These are phyloP conservation scores for Megathymus violae DNA, from an alignment of 1,140 invertebrate genomes.

Conservation along the genomic window DNA sequence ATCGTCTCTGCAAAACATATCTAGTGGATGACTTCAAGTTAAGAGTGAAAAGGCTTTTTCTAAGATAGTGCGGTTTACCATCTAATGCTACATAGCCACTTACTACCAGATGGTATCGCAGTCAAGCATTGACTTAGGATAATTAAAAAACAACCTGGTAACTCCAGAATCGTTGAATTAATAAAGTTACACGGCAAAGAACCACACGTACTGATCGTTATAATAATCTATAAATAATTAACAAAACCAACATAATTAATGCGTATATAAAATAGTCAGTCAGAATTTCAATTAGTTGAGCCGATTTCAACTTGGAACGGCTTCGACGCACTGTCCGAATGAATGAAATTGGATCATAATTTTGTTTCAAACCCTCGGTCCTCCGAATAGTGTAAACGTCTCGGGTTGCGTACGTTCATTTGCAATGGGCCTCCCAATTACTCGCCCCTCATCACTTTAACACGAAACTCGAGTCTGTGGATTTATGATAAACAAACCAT, in stretches of 20 bases:
- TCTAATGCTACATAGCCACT: too few relatives aligned
- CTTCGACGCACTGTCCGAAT: slow-evolving; percentile 3
- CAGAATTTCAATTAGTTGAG: slow-evolving; percentile 16
- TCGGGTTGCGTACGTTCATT: slow-evolving; percentile 21
- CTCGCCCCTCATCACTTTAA: not conserved
- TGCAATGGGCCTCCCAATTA: slow-evolving; percentile 13
- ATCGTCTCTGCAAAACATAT: too few relatives aligned
- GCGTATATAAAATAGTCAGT: not conserved
- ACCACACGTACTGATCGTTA: too few relatives aligned
- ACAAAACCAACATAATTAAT: not conserved
- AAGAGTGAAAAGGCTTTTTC: too few relatives aligned
- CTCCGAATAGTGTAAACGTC: slow-evolving; percentile 15
- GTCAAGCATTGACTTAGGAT: too few relatives aligned
- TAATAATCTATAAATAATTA: not conserved
- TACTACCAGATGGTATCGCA: too few relatives aligned
- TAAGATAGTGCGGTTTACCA: too few relatives aligned
- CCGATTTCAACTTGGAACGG: slow-evolving; percentile 15
- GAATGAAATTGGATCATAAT: slow-evolving; percentile 25
- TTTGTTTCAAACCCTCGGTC: slow-evolving; percentile 25
- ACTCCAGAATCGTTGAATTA: too few relatives aligned
- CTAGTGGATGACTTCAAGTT: too few relatives aligned
- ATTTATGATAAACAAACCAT: not conserved
- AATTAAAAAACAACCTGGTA: too few relatives aligned
- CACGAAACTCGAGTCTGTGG: not conserved
- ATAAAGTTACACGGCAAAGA: too few relatives aligned